Percentiles rank a stretch among this genome's conserved stretches.
Conservation (phyloP, 2,888 invertebrate species). For the Invenusta paracnida region DNA sequence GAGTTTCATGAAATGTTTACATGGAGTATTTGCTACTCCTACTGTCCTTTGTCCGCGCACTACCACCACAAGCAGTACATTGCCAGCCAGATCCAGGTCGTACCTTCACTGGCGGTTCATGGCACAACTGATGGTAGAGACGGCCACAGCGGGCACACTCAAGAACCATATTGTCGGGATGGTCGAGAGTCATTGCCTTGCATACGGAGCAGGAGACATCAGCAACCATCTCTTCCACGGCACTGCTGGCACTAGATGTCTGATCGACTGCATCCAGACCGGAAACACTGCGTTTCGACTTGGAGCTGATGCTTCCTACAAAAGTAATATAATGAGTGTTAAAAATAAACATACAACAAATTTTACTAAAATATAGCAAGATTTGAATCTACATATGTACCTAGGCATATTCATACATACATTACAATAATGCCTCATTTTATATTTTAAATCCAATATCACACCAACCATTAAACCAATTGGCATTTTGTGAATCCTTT, state of each 20-base stretch:
- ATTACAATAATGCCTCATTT: too few relatives aligned
- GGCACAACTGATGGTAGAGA: slow-evolving; percentile 32
- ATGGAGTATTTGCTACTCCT: too few relatives aligned
- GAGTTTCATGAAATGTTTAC: too few relatives aligned
- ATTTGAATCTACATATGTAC: too few relatives aligned
- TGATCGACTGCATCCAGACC: too few relatives aligned
- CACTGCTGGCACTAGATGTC: background rate
- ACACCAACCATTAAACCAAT: too few relatives aligned
- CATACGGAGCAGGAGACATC: background rate
- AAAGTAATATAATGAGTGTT: background rate
- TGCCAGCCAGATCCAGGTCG: background rate
- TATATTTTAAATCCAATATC: too few relatives aligned
- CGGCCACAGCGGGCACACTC: background rate
- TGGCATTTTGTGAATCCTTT: too few relatives aligned
- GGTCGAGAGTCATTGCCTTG: background rate
- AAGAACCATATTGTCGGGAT: background rate
- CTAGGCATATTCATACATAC: too few relatives aligned
- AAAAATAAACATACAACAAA: too few relatives aligned
- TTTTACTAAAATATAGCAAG: too few relatives aligned
- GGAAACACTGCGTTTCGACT: background rate
- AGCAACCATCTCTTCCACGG: background rate
- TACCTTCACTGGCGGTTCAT: slow-evolving; percentile 4
- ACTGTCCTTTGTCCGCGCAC: too few relatives aligned
- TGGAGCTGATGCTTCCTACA: background rate
- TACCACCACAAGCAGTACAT: background rate